Conservation (phyloP, 2,888 invertebrate genomes). For the Cosmia trapezina region DNA sequence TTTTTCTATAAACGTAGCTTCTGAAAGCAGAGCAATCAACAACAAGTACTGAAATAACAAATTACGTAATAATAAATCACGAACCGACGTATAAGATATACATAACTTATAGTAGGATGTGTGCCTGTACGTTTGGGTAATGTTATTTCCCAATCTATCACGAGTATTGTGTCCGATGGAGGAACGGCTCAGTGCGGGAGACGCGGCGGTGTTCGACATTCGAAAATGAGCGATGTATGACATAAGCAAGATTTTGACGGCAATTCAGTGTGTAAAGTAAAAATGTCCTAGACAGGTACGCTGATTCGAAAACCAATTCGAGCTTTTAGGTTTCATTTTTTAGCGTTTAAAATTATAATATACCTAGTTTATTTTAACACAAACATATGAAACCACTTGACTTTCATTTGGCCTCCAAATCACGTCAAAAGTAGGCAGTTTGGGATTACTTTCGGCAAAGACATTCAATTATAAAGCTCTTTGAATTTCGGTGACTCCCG, state of each 20-base stretch:
- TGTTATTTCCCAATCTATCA: slow-evolving; percentile 82
- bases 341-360: no score
- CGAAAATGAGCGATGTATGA: slow-evolving; percentile 42
- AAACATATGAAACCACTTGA: neutral
- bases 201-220: slow-evolving; percentile 49
- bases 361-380: neutral
- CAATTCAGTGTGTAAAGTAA: neutral
- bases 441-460: neutral
- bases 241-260: slow-evolving; percentile 46
- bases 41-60: slow-evolving; percentile 59
- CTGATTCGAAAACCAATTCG: no score
- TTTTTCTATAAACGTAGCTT: slow-evolving; percentile 9
- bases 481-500: neutral
- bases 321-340: no score
- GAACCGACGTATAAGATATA: slow-evolving; percentile 43
- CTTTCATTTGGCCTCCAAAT: neutral
- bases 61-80: slow-evolving; percentile 60
- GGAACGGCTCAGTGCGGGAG: slow-evolving; percentile 59
- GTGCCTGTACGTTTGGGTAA: slow-evolving; percentile 66
- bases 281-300: no score
- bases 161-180: slow-evolving; percentile 66
- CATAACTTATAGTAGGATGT: slow-evolving; percentile 37
- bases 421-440: neutral
- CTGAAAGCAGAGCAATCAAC: slow-evolving; percentile 44
- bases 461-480: no score